phyloP scores from a whole-genome alignment of 2,113 vertebrate species.

The Pao palembangensis region DNA sequence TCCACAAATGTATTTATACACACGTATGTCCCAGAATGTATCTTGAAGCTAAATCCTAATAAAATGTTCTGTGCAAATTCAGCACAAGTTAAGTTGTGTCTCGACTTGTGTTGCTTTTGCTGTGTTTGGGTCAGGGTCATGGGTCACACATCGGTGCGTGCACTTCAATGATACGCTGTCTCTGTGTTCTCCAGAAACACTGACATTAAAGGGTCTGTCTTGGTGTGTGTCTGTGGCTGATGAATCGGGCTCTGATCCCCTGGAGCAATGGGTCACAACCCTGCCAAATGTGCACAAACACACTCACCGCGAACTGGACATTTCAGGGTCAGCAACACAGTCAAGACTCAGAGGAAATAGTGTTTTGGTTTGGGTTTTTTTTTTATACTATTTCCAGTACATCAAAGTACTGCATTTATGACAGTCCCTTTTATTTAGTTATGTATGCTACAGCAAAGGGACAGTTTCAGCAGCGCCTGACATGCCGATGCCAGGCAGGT shows the following conservation, averaged over 20 bases:
- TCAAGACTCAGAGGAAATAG: slow-evolving; percentile 1
- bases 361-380: slow-evolving; percentile 3
- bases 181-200: slow-evolving; percentile 21
- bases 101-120: not conserved
- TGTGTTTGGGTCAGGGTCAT: slow-evolving; percentile 11
- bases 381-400: not conserved
- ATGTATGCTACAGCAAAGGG: too few relatives aligned
- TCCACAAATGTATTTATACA: not conserved
- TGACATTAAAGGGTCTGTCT: slow-evolving; percentile 43
- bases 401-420: not conserved
- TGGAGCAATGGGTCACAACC: slow-evolving; percentile 53
- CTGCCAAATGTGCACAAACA: slow-evolving; percentile 19
- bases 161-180: slow-evolving; percentile 27
- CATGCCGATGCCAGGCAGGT: too few relatives aligned
- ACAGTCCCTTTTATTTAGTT: too few relatives aligned
- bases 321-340: slow-evolving; percentile 46
- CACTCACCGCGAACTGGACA: slow-evolving; percentile 33
- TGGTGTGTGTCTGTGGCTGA: slow-evolving; percentile 35
- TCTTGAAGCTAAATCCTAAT: too few relatives aligned
- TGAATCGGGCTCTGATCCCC: slow-evolving; percentile 44
- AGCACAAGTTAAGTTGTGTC: not conserved
- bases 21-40: not conserved
- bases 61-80: not conserved
- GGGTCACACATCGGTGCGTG: slow-evolving; percentile 22
- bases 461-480: too few relatives aligned